phyloP scores from a whole-genome alignment of 2,888 invertebrate genomes.

The Drosophila prolongata region DNA sequence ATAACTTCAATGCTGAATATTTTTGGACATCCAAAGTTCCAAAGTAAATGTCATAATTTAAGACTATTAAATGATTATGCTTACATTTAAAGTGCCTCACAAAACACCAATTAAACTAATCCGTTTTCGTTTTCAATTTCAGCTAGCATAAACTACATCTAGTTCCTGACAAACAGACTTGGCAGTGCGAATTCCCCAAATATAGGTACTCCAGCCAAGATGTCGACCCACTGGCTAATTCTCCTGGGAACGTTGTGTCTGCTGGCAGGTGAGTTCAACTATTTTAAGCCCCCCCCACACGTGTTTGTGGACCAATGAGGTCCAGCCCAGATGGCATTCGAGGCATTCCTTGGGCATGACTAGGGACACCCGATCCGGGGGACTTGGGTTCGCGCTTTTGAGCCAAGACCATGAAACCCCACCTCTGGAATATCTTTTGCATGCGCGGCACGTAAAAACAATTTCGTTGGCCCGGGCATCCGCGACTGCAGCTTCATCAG shows the following conservation, averaged over 20 bases:
- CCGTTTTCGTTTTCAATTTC: neutral
- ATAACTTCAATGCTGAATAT: no score
- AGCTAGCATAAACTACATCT: neutral
- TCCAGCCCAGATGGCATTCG: neutral
- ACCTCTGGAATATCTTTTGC: constrained; percentile 11
- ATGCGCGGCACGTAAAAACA: constrained; percentile 65
- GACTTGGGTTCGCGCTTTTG: neutral
- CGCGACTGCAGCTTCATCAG: constrained; percentile 25
- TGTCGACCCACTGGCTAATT: constrained; percentile 56
- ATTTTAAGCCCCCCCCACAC: neutral
- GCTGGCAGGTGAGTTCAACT: constrained; percentile 52
- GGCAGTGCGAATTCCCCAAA: neutral
- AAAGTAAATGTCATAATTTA: no score
- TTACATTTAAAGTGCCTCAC: no score
- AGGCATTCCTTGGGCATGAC: neutral
- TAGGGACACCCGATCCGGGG: neutral
- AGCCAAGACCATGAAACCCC: neutral
- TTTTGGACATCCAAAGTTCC: no score
- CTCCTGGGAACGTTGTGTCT: constrained; percentile 46
- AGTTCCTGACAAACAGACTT: constrained; percentile 5
- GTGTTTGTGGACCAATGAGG: neutral
- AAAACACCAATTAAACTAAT: neutral
- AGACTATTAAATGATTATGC: no score
- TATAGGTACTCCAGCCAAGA: constrained; percentile 25
- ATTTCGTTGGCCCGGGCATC: constrained; percentile 48